Evolutionary conservation across 37 sponge, comb jelly and placozoan species (phyloP), one percentile per base, ranked within the genome.

Genomic region (Theonella swinhoei): DNA sequence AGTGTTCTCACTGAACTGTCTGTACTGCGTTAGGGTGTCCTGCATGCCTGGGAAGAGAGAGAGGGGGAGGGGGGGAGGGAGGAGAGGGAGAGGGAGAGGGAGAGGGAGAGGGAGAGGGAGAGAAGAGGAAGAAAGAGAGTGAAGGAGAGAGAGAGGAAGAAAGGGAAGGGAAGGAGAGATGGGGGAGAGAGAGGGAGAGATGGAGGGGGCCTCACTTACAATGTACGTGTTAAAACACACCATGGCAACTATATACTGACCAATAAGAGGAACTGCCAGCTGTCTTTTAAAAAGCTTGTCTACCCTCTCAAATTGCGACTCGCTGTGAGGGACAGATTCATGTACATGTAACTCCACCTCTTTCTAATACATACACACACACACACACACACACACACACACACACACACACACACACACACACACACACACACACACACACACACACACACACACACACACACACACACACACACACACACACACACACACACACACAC

Each of bases 231-330:
- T 24, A 8, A n/a, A n/a, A n/a, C 8, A 25, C 22, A n/a, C 7
- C 34, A 33, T 35, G 20, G 17, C 78, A 40, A 39, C 37, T 70
- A 68, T 14, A 64, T 32, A 79, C 76, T 77, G 35, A 83, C 94
- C 94, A 60, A 90, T 76, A 4, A 91, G 91, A 62, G 94, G 91
- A 20, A 94, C 82, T 38, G 88, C 69, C 20, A 91, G 41, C 38
- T 85, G 82, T 74, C 94, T 59, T 39, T 75, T 82, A 76, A 74
- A 94, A 36, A 94, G 29, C 38, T 75, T 88, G 26, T 85, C 85
- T 22, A 94, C 84, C 41, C 43, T 76, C 4, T 88, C 88, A 72
- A 59, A 82, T 82, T 92, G 93, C 42, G 70, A 66, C 38, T 77
- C 74, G 22, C 93, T 92, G 39, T 2, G 22, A 3, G n/a, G 14